Evolutionary conservation across 1,140 invertebrate genomes (phyloP).

Genomic region (Trichonephila clavata): DNA sequence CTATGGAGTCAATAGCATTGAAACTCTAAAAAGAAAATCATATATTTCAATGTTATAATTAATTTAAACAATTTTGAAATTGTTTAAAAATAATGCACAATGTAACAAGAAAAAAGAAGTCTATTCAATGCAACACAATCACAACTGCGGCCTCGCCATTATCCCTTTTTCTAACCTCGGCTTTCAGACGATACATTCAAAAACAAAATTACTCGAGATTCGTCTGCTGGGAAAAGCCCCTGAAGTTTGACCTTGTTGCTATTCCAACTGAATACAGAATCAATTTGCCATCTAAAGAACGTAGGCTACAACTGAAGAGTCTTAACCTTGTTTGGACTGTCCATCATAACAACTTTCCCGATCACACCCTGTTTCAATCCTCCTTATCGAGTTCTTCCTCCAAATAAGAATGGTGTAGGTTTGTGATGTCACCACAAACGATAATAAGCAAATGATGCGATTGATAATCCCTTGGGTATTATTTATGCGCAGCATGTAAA

Average conservation of each 20-base stretch:
- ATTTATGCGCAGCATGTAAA: not conserved
- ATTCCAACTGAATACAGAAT: not conserved
- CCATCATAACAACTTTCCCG: not conserved
- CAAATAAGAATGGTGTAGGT: constrained; percentile 17
- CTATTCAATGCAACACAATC: not conserved
- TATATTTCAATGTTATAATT: not conserved
- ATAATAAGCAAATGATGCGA: not conserved
- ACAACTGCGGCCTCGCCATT: not conserved
- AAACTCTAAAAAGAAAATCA: not conserved
- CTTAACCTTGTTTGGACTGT: constrained; percentile 33
- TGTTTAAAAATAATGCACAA: not conserved
- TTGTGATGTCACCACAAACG: constrained; percentile 14
- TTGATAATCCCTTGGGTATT: not conserved
- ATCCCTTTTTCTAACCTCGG: not conserved
- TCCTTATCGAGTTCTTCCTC: not conserved
- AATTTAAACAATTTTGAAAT: not conserved
- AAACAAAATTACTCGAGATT: not conserved
- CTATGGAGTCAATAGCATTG: not conserved
- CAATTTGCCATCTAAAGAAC: not conserved
- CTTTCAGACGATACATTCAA: not conserved
- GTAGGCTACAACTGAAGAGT: constrained; percentile 15
- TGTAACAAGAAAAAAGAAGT: not conserved
- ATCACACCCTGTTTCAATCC: not conserved
- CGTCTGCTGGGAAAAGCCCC: constrained; percentile 18
- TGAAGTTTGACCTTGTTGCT: constrained; percentile 9